Conservation (phyloP, 2,888 invertebrate genomes). For the Conchocele bisecta region DNA sequence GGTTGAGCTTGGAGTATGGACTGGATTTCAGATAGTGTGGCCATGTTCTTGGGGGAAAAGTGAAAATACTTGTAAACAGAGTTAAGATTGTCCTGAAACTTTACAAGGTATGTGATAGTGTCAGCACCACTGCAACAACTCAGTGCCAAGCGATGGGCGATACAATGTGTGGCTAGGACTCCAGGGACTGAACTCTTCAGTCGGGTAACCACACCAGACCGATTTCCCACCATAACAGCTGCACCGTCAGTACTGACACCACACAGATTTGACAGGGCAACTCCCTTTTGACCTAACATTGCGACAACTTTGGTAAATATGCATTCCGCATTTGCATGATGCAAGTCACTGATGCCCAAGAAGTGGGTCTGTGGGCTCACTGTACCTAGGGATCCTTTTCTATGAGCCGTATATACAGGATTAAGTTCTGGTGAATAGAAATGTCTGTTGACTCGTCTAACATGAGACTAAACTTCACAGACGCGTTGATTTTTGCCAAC, state of each 20-base stretch:
- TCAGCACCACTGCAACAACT: slow-evolving; percentile 35
- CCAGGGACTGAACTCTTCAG: slow-evolving; percentile 15
- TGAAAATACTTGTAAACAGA: slow-evolving; percentile 48
- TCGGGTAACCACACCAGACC: background rate
- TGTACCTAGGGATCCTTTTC: too few species aligned
- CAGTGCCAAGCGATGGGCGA: slow-evolving; percentile 34
- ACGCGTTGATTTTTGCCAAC: background rate
- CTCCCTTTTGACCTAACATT: slow-evolving; percentile 10
- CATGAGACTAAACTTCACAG: slow-evolving; percentile 15
- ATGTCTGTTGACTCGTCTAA: slow-evolving; percentile 28
- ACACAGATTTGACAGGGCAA: slow-evolving; percentile 24
- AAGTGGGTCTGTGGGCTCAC: too few species aligned
- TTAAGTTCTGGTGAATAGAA: slow-evolving; percentile 25
- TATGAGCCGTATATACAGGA: slow-evolving; percentile 9
- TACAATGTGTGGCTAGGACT: slow-evolving; percentile 35
- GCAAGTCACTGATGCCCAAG: too few species aligned
- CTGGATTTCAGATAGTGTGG: slow-evolving; percentile 27
- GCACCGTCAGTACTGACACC: slow-evolving; percentile 46
- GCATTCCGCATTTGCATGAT: too few species aligned
- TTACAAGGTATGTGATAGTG: slow-evolving; percentile 35
- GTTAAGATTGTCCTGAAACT: slow-evolving; percentile 37
- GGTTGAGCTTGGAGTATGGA: background rate
- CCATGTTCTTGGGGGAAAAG: slow-evolving; percentile 38
- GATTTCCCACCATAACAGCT: slow-evolving; percentile 26
- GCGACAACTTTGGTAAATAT: slow-evolving; percentile 7